phyloP scores from a whole-genome alignment of 2,888 invertebrate genomes.

The Lasiommata megera region DNA sequence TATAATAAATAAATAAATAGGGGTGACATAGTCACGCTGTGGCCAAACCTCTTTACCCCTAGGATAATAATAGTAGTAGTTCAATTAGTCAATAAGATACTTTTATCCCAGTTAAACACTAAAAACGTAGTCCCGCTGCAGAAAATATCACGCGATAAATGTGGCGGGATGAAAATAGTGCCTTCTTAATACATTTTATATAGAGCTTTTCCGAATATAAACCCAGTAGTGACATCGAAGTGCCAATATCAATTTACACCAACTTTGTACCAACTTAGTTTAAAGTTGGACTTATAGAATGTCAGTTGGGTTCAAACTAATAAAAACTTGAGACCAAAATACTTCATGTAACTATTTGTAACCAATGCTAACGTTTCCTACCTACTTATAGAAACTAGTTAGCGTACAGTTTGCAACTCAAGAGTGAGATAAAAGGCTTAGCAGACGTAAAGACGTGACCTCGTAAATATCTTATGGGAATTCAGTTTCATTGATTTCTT shows the following conservation, averaged over 20 bases:
- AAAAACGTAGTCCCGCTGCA: too few relatives aligned
- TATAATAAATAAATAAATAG: too few relatives aligned
- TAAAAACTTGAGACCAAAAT: conserved; percentile 10
- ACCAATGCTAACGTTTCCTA: neutral
- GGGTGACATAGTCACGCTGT: too few relatives aligned
- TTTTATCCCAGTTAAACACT: too few relatives aligned
- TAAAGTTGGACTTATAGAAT: conserved; percentile 1
- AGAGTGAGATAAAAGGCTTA: neutral
- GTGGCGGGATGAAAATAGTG: neutral
- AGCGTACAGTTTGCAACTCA: neutral
- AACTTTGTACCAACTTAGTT: neutral
- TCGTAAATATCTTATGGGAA: neutral
- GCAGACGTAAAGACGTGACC: neutral
- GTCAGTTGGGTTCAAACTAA: conserved; percentile 11
- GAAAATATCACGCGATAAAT: too few relatives aligned
- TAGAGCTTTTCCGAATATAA: neutral
- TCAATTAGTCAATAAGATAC: too few relatives aligned
- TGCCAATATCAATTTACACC: conserved; percentile 8
- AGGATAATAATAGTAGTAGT: too few relatives aligned
- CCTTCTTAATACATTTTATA: neutral
- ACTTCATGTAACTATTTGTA: conserved; percentile 10
- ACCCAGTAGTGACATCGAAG: neutral
- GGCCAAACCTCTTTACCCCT: too few relatives aligned
- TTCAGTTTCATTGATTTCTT: neutral
- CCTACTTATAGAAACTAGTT: conserved; percentile 16